A percentile compares a stretch with the other conserved stretches of the same genome.
Evolutionary conservation across 53 echinoderm and acorn worm genomes (phyloP).

Genomic region (Henricia sp.): DNA sequence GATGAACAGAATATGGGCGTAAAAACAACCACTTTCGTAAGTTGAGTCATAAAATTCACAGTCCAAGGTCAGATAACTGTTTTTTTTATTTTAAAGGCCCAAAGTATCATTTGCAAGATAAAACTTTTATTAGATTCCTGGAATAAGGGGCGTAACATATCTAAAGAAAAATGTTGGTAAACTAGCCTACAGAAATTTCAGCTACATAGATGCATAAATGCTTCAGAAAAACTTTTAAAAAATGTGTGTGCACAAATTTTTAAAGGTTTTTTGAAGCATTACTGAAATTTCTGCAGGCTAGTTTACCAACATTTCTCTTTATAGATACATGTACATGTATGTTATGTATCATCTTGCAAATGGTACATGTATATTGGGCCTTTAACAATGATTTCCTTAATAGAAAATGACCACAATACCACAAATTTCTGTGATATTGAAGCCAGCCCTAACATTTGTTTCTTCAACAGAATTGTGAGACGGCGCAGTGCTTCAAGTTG

Average conservation of each 20-base stretch:
- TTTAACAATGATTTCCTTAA: neutral
- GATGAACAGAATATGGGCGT: neutral
- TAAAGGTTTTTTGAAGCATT: too few relatives aligned
- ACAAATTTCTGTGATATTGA: neutral
- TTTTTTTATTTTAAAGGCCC: neutral
- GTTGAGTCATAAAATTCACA: neutral
- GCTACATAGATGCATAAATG: too few relatives aligned
- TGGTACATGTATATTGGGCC: neutral
- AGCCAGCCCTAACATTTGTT: neutral
- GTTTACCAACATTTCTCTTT: too few relatives aligned
- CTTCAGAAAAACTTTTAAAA: too few relatives aligned
- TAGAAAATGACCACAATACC: neutral
- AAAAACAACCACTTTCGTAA: constrained; percentile 25
- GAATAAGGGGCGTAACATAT: too few relatives aligned
- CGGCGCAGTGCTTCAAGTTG: constrained; percentile 73
- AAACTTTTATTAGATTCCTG: too few relatives aligned
- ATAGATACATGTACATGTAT: neutral
- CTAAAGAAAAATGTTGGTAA: too few relatives aligned
- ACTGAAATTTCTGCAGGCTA: too few relatives aligned
- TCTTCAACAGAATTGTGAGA: constrained; percentile 66
- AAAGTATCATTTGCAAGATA: too few relatives aligned
- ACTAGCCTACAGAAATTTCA: too few relatives aligned
- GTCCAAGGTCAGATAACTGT: neutral
- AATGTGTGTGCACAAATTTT: too few relatives aligned
- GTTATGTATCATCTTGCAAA: too few relatives aligned